Evolutionary conservation across 2,888 invertebrate genomes (phyloP).

Genomic region (Ypsolopha sequella): DNA sequence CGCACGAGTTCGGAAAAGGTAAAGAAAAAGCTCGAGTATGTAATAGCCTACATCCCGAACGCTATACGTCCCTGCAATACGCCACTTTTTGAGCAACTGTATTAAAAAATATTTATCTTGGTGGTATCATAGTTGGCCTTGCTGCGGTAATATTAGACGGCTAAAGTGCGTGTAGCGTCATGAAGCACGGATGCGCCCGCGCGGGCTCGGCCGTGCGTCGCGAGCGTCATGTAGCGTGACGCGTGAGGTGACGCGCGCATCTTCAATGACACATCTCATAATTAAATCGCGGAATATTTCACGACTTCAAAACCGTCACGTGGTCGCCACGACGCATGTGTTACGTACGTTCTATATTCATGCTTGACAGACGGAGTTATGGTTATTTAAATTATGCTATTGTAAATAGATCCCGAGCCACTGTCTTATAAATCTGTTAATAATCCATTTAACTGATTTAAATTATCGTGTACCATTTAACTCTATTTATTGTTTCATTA

Average conservation of each 20-base stretch:
- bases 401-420: background rate
- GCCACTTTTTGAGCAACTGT: too few relatives aligned
- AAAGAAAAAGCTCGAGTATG: too few relatives aligned
- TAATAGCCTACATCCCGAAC: too few relatives aligned
- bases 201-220: constrained; percentile 26
- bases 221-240: constrained; percentile 20
- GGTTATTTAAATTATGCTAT: background rate
- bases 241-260: constrained; percentile 10
- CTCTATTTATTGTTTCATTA: too few relatives aligned
- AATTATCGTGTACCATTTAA: constrained; percentile 1
- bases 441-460: constrained; percentile 10
- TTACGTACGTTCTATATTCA: background rate
- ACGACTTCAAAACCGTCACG: constrained; percentile 6
- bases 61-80: too few relatives aligned
- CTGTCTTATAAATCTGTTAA: too few relatives aligned
- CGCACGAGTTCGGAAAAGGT: too few relatives aligned
- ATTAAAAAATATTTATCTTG: too few relatives aligned
- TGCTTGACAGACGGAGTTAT: background rate
- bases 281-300: constrained; percentile 24
- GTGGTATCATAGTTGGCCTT: too few relatives aligned
- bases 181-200: constrained; percentile 4
- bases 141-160: too few relatives aligned
- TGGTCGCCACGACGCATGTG: background rate
- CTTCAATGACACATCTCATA: constrained; percentile 9
- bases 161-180: too few relatives aligned